Percentiles rank a stretch among this genome's conserved stretches.
These are phyloP conservation scores for Drosophila mojavensis DNA, from an alignment of 1,140 invertebrate genomes.

Conservation along the genomic window DNA sequence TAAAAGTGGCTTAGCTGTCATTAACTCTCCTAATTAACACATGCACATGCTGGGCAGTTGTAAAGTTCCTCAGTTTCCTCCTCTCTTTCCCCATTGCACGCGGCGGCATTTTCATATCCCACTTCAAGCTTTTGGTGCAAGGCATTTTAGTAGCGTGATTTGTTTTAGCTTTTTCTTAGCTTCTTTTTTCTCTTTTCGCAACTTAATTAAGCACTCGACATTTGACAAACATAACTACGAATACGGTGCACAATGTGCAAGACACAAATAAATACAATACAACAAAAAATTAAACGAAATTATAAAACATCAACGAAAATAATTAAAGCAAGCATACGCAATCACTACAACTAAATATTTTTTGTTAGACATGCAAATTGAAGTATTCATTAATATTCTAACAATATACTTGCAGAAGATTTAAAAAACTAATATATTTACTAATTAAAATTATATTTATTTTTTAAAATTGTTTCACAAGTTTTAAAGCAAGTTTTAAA, in stretches of 20 bases:
- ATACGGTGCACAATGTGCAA: conserved; percentile 33
- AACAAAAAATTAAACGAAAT: not conserved
- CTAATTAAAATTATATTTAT: not conserved
- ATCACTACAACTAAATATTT: conserved; percentile 30
- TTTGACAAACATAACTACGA: conserved; percentile 46
- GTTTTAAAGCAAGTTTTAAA: too few relatives aligned
- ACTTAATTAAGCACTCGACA: conserved; percentile 60
- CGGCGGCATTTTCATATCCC: conserved; percentile 45
- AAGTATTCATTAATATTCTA: not conserved
- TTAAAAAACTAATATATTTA: not conserved
- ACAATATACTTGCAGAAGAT: conserved; percentile 11
- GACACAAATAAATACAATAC: conserved; percentile 45
- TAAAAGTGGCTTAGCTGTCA: conserved; percentile 74
- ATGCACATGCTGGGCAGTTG: conserved; percentile 72
- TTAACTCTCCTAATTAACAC: conserved; percentile 73
- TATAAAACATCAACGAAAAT: conserved; percentile 7
- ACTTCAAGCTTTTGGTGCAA: conserved; percentile 17
- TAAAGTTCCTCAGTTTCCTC: conserved; percentile 27
- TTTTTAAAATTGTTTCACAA: not conserved
- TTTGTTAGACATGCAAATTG: conserved; percentile 33
- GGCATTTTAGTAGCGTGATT: conserved; percentile 51
- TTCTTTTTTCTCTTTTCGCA: conserved; percentile 37
- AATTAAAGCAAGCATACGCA: conserved; percentile 32
- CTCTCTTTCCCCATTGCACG: conserved; percentile 16
- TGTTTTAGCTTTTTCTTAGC: not conserved